phyloP scores from a whole-genome alignment of 2,113 vertebrate species.

The Chloropsis hardwickii region DNA sequence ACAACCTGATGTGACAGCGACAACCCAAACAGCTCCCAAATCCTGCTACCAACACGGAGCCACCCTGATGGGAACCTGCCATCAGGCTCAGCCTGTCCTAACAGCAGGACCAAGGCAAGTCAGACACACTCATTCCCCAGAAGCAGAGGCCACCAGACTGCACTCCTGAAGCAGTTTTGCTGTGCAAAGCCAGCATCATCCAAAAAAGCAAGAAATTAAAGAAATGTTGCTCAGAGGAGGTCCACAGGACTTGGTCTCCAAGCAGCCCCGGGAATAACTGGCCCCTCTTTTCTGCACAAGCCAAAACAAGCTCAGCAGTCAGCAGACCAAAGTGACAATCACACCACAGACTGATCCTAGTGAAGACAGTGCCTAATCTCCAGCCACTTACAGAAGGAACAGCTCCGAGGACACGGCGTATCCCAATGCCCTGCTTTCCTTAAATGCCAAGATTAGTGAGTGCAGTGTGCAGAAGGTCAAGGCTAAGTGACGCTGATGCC shows the following conservation, averaged over 20 bases:
- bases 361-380: background rate
- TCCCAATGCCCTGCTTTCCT: background rate
- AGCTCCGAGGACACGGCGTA: background rate
- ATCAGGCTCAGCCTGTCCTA: background rate
- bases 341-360: background rate
- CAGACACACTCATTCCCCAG: background rate
- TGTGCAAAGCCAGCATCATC: background rate
- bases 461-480: background rate
- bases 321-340: background rate
- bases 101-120: background rate
- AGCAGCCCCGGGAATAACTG: background rate
- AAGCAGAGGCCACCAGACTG: background rate
- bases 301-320: background rate
- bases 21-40: background rate
- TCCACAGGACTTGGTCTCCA: background rate
- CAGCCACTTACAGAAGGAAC: background rate
- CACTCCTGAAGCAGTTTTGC: background rate
- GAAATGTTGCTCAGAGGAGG: background rate
- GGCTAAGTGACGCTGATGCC: conserved; percentile 25
- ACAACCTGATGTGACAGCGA: background rate
- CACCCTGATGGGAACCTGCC: background rate
- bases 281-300: background rate
- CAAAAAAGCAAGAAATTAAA: background rate
- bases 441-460: background rate
- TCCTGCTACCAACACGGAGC: fast-evolving